Percentiles rank a stretch among this genome's conserved stretches.
Evolutionary conservation across 2,797 vertebrate species (phyloP).

Genomic region (Gallinago stenura): DNA sequence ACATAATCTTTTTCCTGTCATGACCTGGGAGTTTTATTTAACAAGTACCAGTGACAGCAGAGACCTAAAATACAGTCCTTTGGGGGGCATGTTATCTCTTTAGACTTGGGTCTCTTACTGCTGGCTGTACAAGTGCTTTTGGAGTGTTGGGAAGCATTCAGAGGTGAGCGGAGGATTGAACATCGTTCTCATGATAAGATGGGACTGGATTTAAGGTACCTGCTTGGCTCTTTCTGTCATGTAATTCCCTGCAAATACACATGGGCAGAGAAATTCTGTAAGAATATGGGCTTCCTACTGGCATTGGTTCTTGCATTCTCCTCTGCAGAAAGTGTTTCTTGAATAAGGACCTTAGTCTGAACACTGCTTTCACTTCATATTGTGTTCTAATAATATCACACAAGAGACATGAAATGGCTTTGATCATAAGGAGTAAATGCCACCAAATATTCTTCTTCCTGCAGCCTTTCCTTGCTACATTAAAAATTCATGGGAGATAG

Average conservation of each 20-base stretch:
- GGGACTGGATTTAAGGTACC: background rate
- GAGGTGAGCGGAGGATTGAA: background rate
- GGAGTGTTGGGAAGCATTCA: background rate
- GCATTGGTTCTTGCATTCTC: background rate
- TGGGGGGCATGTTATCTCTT: background rate
- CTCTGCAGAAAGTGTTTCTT: background rate
- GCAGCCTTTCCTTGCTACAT: conserved; percentile 43
- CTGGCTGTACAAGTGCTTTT: background rate
- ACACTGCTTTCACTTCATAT: background rate
- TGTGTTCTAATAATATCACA: conserved; percentile 64
- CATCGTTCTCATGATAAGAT: rapidly evolving
- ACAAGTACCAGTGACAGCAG: background rate
- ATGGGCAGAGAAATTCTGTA: background rate
- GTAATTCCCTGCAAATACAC: background rate
- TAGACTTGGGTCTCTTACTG: background rate
- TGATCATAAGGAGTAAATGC: conserved; percentile 62
- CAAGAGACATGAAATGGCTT: conserved; percentile 55
- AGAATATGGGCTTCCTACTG: background rate
- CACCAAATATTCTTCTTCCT: conserved; percentile 59
- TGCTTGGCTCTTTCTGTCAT: background rate
- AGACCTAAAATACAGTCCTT: background rate
- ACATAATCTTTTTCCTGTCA: background rate
- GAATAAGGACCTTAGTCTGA: conserved; percentile 20
- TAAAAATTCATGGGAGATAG: conserved; percentile 56
- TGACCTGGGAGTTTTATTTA: background rate